phyloP scores from a whole-genome alignment of 2,113 vertebrate genomes.

The Varanus salvator region DNA sequence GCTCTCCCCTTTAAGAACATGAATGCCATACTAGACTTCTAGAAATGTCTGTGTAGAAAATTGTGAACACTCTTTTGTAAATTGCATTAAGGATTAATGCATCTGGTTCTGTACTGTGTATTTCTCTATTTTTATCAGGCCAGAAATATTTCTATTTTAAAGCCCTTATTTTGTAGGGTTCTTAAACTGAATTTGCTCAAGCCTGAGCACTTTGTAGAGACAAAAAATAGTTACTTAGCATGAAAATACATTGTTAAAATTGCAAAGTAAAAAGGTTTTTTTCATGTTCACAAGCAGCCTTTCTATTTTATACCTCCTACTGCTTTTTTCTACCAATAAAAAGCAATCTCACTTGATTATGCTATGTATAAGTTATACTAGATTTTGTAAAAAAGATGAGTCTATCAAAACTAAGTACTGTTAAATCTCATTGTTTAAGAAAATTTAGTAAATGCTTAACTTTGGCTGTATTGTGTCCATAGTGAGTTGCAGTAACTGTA shows the following conservation, averaged over 20 bases:
- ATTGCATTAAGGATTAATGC: slow-evolving; percentile 66
- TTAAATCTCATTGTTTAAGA: not conserved
- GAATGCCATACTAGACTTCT: slow-evolving; percentile 50
- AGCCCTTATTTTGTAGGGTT: slow-evolving; percentile 58
- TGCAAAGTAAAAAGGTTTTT: not conserved
- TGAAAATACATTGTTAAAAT: not conserved
- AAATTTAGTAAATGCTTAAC: not conserved
- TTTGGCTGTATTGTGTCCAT: not conserved
- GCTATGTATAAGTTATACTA: not conserved
- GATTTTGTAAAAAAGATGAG: not conserved
- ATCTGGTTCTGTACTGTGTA: slow-evolving; percentile 1
- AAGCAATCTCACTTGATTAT: not conserved
- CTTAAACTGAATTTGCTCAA: slow-evolving; percentile 41
- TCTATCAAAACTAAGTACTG: not conserved
- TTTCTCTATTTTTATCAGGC: slow-evolving; percentile 31
- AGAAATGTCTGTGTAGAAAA: slow-evolving; percentile 43
- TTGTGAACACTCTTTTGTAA: slow-evolving; percentile 39
- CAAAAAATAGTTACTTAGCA: not conserved
- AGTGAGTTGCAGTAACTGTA: not conserved
- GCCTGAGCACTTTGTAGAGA: not conserved
- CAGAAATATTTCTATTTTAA: slow-evolving; percentile 14
- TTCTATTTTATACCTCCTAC: not conserved
- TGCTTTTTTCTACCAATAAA: slow-evolving; percentile 16
- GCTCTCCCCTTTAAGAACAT: slow-evolving; percentile 32
- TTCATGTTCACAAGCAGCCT: not conserved